Evolutionary conservation across 2,888 invertebrate genomes (phyloP).

Genomic region (Aspidiotus rigidus): DNA sequence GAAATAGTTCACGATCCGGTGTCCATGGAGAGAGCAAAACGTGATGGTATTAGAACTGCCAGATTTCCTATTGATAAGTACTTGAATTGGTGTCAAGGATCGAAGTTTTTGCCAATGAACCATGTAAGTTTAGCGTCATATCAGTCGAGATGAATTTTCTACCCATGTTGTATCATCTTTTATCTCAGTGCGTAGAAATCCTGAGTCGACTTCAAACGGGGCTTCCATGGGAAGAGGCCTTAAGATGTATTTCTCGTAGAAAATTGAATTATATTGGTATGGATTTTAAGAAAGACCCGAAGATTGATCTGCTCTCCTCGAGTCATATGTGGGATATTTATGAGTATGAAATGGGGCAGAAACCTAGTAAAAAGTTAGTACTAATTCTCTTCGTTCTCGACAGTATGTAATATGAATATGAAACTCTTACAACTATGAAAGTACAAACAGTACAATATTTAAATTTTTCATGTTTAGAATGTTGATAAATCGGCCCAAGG

Average conservation of each 20-base stretch:
- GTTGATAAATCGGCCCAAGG: too few species aligned
- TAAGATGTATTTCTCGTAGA: background rate
- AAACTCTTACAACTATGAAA: too few species aligned
- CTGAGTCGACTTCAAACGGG: background rate
- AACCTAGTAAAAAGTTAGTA: too few species aligned
- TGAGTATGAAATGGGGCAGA: too few species aligned
- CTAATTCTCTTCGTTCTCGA: too few species aligned
- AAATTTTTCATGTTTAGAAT: too few species aligned
- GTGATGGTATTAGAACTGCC: conserved; percentile 63
- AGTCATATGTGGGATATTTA: too few species aligned
- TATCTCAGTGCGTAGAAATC: background rate
- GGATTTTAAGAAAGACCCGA: too few species aligned
- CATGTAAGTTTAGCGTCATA: conserved; percentile 48
- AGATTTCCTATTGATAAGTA: conserved; percentile 72
- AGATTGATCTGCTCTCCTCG: too few species aligned
- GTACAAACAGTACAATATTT: too few species aligned
- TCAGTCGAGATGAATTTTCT: background rate
- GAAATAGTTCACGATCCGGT: background rate
- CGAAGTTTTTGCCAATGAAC: conserved; percentile 72
- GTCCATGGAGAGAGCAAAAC: conserved; percentile 46
- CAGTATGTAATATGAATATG: too few species aligned
- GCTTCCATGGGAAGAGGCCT: background rate
- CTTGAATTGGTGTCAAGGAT: conserved; percentile 65
- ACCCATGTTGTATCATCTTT: background rate
- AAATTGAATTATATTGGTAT: background rate